These are phyloP conservation scores for Gallinago jamesoni DNA, from an alignment of 2,113 vertebrate genomes.

Conservation along the genomic window DNA sequence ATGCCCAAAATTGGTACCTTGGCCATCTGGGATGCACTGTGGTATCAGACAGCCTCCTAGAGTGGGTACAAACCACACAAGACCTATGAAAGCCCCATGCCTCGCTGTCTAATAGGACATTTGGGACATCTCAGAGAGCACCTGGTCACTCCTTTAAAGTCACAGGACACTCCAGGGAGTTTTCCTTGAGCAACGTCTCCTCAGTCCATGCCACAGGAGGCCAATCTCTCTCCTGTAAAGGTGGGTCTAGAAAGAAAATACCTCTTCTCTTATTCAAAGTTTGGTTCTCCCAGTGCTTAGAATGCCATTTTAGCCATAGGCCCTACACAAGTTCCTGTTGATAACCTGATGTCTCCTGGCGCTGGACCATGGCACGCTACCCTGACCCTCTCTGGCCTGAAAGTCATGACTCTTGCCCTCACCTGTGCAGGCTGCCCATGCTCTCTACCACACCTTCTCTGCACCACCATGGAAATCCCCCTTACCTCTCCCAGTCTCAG, in stretches of 20 bases:
- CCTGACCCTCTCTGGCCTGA: background rate
- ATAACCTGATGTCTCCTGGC: background rate
- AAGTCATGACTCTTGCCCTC: background rate
- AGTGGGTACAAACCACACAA: background rate
- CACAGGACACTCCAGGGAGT: background rate
- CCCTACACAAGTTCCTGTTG: background rate
- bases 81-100: fast-evolving
- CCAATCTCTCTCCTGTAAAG: background rate
- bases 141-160: background rate
- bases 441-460: background rate
- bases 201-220: background rate
- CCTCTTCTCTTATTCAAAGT: background rate
- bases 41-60: background rate
- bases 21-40: background rate
- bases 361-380: fast-evolving
- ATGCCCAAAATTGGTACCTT: background rate
- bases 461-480: background rate
- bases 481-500: background rate
- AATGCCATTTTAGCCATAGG: background rate
- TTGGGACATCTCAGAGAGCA: background rate
- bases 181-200: background rate
- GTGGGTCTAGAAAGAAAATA: background rate
- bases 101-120: background rate
- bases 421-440: background rate
- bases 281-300: background rate